Evolutionary conservation across 2,113 vertebrate genomes (phyloP).

Genomic region (Crotalus viridis): DNA sequence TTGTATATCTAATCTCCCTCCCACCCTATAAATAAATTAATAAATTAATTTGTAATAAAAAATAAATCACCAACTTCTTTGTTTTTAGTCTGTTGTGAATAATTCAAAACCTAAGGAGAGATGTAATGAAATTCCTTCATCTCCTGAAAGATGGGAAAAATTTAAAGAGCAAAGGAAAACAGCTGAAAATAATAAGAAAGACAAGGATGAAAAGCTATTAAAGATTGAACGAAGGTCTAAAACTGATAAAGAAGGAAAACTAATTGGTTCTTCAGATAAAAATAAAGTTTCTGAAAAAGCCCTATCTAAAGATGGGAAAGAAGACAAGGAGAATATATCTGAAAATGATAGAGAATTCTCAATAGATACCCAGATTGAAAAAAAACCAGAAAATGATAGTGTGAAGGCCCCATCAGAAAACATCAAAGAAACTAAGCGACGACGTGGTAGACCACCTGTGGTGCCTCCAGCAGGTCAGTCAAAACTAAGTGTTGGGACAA

Average conservation of each 20-base stretch:
- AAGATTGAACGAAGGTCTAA: constrained; percentile 71
- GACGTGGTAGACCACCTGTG: constrained; percentile 73
- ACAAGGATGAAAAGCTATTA: constrained; percentile 74
- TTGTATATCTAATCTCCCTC: neutral
- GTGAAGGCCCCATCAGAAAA: constrained; percentile 72
- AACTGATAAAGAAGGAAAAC: constrained; percentile 71
- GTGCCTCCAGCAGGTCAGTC: constrained; percentile 70
- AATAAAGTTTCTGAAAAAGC: constrained; percentile 70
- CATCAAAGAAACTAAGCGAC: constrained; percentile 72
- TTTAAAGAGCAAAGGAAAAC: constrained; percentile 79
- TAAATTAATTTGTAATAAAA: neutral
- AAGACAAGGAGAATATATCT: constrained; percentile 83
- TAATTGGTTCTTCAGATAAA: constrained; percentile 73
- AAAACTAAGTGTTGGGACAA: neutral
- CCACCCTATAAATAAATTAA: neutral
- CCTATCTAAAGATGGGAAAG: constrained; percentile 77
- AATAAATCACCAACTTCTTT: constrained; percentile 38
- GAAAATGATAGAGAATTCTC: constrained; percentile 80
- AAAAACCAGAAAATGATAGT: constrained; percentile 75
- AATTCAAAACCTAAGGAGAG: constrained; percentile 77
- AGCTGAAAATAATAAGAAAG: constrained; percentile 76
- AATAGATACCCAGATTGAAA: constrained; percentile 73
- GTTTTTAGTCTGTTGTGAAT: constrained; percentile 75
- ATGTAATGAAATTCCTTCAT: constrained; percentile 73
- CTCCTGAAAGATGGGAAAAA: constrained; percentile 76